Evolutionary conservation across 1,140 invertebrate species (phyloP).

Genomic region (Alviniconcha marisindica): DNA sequence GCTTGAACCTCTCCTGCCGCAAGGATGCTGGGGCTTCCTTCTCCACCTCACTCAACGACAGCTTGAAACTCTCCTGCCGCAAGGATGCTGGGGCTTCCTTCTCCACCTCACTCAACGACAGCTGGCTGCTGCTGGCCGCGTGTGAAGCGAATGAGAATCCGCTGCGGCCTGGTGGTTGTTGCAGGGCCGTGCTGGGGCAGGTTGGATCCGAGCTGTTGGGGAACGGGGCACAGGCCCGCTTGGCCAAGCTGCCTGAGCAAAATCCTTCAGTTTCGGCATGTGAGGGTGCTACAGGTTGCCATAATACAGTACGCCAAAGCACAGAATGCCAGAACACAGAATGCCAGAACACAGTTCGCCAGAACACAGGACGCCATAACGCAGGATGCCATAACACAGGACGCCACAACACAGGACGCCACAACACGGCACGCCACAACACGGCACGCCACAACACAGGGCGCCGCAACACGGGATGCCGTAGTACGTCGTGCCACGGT

Average conservation of each 20-base stretch:
- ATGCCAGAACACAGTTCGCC: too few relatives aligned
- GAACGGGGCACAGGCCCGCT: too few relatives aligned
- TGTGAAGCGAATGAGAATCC: neutral
- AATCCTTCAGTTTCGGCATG: too few relatives aligned
- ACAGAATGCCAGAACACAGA: too few relatives aligned
- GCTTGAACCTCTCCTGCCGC: too few relatives aligned
- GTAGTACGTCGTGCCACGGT: too few relatives aligned
- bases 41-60: too few relatives aligned
- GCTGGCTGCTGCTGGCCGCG: slow-evolving; percentile 1
- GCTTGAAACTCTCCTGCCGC: too few relatives aligned
- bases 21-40: neutral
- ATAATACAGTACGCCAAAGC: neutral
- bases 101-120: slow-evolving; percentile 28
- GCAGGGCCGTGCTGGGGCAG: neutral
- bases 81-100: neutral
- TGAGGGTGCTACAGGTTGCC: neutral
- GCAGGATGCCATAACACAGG: too few relatives aligned
- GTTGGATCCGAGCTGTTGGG: too few relatives aligned
- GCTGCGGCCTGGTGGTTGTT: neutral
- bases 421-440: neutral
- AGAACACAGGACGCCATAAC: neutral
- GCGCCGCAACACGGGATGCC: neutral
- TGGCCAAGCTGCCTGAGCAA: too few relatives aligned
- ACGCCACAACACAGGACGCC: neutral
- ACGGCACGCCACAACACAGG: neutral